Evolutionary conservation across 2,113 vertebrate genomes (phyloP).

Genomic region (Hystrix brachyura): DNA sequence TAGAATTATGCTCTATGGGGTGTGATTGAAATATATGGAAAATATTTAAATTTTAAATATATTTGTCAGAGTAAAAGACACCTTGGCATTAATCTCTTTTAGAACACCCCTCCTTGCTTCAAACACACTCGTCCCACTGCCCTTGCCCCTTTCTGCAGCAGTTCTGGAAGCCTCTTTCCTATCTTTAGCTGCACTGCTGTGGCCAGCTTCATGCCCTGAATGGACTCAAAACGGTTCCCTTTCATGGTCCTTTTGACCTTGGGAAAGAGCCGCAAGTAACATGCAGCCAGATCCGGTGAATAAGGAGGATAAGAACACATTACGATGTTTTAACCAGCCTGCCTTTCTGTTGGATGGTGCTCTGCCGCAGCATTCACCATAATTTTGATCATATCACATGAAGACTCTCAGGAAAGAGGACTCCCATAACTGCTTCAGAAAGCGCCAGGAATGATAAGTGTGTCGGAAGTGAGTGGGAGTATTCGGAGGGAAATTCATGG

Average conservation of each 20-base stretch:
- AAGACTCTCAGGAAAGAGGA: not conserved
- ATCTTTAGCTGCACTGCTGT: not conserved
- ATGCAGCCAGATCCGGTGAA: not conserved
- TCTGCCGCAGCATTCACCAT: not conserved
- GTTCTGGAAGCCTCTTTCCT: not conserved
- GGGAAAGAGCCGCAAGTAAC: not conserved
- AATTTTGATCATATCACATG: not conserved
- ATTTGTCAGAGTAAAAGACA: not conserved
- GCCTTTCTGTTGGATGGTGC: not conserved
- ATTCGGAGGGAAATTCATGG: not conserved
- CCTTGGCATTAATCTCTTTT: not conserved
- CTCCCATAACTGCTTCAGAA: not conserved
- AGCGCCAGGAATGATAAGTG: too few species aligned
- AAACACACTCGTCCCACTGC: not conserved
- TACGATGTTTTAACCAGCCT: not conserved
- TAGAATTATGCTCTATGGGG: accelerated
- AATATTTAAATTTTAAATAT: not conserved
- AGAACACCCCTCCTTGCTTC: not conserved
- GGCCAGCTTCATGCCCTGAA: not conserved
- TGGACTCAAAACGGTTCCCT: not conserved
- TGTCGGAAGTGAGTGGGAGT: not conserved
- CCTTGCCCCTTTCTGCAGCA: not conserved
- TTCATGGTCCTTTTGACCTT: not conserved
- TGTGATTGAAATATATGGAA: not conserved
- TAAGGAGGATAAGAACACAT: not conserved